Percentiles rank a stretch among this genome's conserved stretches.
Evolutionary conservation across 2,797 vertebrate genomes (phyloP).

Genomic region (Molossus alvarezi): DNA sequence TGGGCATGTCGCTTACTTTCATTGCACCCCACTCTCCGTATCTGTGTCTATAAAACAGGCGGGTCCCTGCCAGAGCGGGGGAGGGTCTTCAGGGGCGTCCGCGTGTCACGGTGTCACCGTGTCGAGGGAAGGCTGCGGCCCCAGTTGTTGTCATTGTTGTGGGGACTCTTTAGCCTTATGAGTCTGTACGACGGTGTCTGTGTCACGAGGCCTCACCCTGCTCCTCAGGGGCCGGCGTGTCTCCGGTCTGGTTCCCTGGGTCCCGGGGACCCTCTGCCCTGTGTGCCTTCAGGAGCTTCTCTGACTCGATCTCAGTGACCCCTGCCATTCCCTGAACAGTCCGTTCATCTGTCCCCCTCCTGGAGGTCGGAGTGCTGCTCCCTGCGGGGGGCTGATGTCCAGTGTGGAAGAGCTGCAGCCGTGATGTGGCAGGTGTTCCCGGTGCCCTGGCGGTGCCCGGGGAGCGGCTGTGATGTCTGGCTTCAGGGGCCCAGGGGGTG

Average conservation of each 20-base stretch:
- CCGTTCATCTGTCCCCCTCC: neutral
- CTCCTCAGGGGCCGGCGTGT: fast-evolving
- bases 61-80: neutral
- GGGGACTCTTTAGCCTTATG: fast-evolving
- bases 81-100: too few species aligned
- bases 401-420: neutral
- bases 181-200: neutral
- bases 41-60: neutral
- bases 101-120: too few species aligned
- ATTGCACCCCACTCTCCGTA: neutral
- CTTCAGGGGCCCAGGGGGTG: too few species aligned
- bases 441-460: too few species aligned
- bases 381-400: neutral
- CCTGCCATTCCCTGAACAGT: neutral
- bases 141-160: fast-evolving
- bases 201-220: neutral
- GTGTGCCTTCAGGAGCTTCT: neutral
- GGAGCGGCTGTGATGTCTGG: neutral
- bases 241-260: neutral
- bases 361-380: too few species aligned
- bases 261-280: neutral
- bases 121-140: too few species aligned
- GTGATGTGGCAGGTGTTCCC: neutral
- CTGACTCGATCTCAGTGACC: neutral
- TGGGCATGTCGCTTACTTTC: neutral